Evolutionary conservation across 2,888 invertebrate species (phyloP).

Genomic region (Coremacera marginata): DNA sequence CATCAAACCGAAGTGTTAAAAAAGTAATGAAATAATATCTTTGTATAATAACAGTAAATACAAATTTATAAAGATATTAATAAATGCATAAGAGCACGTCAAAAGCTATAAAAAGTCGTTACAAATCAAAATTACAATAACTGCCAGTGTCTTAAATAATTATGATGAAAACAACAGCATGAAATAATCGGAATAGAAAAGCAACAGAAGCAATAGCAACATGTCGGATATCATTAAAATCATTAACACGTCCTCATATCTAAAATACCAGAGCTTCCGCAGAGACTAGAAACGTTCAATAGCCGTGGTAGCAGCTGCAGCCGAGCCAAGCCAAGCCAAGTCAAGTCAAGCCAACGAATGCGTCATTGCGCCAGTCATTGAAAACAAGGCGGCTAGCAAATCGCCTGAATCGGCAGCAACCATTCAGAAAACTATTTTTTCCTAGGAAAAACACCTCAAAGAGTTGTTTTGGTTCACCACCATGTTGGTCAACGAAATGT

Average conservation of each 20-base stretch:
- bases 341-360: neutral
- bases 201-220: constrained; percentile 26
- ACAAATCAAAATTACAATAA: constrained; percentile 6
- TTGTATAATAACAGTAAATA: no score
- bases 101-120: neutral
- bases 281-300: constrained; percentile 6
- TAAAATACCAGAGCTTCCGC: constrained; percentile 54
- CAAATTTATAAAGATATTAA: no score
- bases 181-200: neutral
- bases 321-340: neutral
- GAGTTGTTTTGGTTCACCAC: constrained; percentile 19
- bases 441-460: constrained; percentile 48
- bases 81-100: no score
- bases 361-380: neutral
- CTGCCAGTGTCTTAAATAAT: constrained; percentile 11
- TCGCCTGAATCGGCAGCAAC: neutral
- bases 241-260: constrained; percentile 56
- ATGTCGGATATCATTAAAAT: constrained; percentile 55
- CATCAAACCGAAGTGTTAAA: no score
- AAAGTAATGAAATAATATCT: no score
- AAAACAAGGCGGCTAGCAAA: neutral
- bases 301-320: neutral
- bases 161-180: constrained; percentile 18
- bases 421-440: constrained; percentile 45
- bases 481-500: constrained; percentile 24